phyloP scores from a whole-genome alignment of 2,888 invertebrate genomes.

The Acanthosepion lycidas region DNA sequence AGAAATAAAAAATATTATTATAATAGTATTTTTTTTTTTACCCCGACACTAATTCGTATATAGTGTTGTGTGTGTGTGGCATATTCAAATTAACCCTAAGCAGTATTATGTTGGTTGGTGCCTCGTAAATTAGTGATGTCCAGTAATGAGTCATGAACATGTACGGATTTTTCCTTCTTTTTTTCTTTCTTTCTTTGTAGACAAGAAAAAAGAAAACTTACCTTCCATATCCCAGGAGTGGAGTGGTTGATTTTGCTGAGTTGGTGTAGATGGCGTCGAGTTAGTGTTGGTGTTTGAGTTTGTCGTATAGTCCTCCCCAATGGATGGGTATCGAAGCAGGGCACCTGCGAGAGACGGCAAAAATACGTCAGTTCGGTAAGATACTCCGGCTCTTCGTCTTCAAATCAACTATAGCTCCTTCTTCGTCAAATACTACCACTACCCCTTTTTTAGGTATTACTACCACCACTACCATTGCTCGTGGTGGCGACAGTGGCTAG shows the following conservation, averaged over 20 bases:
- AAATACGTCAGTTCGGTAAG: background rate
- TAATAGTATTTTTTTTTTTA: background rate
- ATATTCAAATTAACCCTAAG: background rate
- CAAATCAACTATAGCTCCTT: background rate
- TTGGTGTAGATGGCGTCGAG: background rate
- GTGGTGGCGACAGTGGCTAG: background rate
- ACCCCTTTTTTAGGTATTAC: background rate
- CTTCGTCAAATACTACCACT: background rate
- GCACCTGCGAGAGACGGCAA: slow-evolving; percentile 33
- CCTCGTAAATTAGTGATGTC: background rate
- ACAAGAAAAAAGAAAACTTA: background rate
- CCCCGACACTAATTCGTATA: background rate
- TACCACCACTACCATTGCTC: background rate
- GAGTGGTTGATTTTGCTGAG: background rate
- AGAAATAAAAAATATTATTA: background rate
- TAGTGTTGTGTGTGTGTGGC: background rate
- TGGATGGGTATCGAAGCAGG: background rate
- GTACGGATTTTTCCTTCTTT: background rate
- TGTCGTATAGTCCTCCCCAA: background rate
- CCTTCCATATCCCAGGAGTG: slow-evolving; percentile 21
- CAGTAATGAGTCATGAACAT: background rate
- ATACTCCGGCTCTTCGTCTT: background rate
- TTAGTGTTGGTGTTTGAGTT: background rate
- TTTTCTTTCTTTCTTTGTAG: background rate
- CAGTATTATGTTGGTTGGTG: background rate